A percentile compares a stretch with the other conserved stretches of the same genome.
These are phyloP conservation scores for Eumerus sabulonum DNA, from an alignment of 2,888 invertebrate species.

Conservation along the genomic window DNA sequence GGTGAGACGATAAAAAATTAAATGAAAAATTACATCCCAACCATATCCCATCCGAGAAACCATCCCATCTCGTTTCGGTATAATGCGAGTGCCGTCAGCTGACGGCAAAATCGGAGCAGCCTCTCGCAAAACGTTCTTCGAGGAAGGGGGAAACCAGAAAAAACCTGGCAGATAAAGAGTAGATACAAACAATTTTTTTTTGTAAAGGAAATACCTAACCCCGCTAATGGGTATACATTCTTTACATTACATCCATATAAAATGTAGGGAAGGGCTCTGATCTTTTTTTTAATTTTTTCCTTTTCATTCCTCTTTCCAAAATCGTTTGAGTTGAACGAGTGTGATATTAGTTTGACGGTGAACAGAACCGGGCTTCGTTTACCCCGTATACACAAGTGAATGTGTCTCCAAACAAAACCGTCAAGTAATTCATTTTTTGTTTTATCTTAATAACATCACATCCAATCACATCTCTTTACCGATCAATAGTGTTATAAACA, in stretches of 20 bases:
- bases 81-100: conserved; percentile 50
- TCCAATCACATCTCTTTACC: no score
- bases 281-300: conserved; percentile 31
- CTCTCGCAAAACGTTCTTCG: background rate
- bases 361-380: no score
- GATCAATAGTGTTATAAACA: no score
- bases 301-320: background rate
- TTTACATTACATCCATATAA: background rate
- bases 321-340: background rate
- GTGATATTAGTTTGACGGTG: no score
- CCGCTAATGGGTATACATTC: conserved; percentile 25
- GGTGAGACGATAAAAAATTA: no score
- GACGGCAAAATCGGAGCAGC: conserved; percentile 62
- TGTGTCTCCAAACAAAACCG: no score
- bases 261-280: conserved; percentile 44
- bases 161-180: conserved; percentile 31
- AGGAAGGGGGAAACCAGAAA: conserved; percentile 23
- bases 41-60: conserved; percentile 13
- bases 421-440: no score
- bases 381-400: no score
- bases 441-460: no score
- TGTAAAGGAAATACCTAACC: conserved; percentile 32
- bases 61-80: conserved; percentile 33
- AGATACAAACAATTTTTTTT: conserved; percentile 54
- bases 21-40: conserved; percentile 41